Conservation (phyloP, 2,113 vertebrate genomes). For the Jaculus jaculus region DNA sequence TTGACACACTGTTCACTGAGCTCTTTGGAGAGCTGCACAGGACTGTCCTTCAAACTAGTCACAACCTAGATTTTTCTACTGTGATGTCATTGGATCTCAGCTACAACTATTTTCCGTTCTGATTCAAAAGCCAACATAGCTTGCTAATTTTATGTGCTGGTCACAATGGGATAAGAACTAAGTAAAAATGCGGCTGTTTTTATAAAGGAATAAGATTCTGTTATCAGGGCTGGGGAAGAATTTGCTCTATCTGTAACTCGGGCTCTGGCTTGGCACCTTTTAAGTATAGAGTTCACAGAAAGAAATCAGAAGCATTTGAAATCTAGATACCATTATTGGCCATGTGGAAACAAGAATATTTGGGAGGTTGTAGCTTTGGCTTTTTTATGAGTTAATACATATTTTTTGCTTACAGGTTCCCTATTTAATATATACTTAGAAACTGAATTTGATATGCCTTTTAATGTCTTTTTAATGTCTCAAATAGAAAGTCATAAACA, state of each 20-base stretch:
- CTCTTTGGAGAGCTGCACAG: neutral
- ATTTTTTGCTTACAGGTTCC: slow-evolving; percentile 10
- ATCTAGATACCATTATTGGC: neutral
- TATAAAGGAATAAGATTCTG: neutral
- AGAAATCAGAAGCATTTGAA: neutral
- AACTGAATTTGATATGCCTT: neutral
- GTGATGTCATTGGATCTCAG: neutral
- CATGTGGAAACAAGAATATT: neutral
- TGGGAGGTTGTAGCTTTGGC: neutral
- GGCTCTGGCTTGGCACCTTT: neutral
- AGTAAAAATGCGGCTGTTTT: neutral
- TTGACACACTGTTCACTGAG: neutral
- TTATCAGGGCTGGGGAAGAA: neutral
- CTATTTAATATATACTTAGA: slow-evolving; percentile 9
- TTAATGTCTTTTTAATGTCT: neutral
- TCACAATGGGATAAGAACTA: neutral
- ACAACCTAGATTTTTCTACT: slow-evolving; percentile 21
- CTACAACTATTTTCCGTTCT: neutral
- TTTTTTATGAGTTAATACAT: neutral
- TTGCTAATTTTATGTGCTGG: neutral
- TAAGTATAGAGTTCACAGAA: neutral
- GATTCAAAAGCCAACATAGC: slow-evolving; percentile 22
- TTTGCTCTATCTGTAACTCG: neutral
- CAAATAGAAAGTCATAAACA: slow-evolving; percentile 43
- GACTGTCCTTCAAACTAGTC: slow-evolving; percentile 9